phyloP scores from a whole-genome alignment of 2,888 invertebrate species.

The Didymodactylos carnosus region DNA sequence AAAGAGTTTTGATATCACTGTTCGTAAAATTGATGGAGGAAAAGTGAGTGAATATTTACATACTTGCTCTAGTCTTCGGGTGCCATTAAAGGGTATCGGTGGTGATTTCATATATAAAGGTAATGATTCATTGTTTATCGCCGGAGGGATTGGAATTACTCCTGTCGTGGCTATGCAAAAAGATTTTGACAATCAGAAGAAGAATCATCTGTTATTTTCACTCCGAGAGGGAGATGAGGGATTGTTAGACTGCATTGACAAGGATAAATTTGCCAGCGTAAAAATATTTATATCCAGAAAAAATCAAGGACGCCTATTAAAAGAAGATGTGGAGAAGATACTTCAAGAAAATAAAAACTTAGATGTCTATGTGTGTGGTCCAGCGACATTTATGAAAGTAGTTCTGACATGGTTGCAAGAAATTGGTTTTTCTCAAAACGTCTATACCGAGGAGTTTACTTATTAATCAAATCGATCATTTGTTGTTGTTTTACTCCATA shows the following conservation, averaged over 20 bases:
- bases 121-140: neutral
- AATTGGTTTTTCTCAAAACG: neutral
- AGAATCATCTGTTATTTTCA: neutral
- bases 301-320: neutral
- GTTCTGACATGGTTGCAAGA: neutral
- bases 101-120: neutral
- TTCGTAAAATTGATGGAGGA: neutral
- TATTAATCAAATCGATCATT: neutral
- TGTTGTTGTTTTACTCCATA: conserved; percentile 42
- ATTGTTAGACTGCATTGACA: no score
- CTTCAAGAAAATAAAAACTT: neutral
- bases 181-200: no score
- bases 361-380: neutral
- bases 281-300: neutral
- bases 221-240: neutral
- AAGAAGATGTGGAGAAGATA: neutral
- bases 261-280: no score
- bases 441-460: neutral
- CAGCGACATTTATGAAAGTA: neutral
- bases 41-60: neutral
- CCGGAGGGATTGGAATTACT: neutral
- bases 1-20: neutral
- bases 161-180: neutral
- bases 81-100: neutral
- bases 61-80: neutral